Conservation (phyloP, 2,888 invertebrate genomes). For the Eutolmus rufibarbis region DNA sequence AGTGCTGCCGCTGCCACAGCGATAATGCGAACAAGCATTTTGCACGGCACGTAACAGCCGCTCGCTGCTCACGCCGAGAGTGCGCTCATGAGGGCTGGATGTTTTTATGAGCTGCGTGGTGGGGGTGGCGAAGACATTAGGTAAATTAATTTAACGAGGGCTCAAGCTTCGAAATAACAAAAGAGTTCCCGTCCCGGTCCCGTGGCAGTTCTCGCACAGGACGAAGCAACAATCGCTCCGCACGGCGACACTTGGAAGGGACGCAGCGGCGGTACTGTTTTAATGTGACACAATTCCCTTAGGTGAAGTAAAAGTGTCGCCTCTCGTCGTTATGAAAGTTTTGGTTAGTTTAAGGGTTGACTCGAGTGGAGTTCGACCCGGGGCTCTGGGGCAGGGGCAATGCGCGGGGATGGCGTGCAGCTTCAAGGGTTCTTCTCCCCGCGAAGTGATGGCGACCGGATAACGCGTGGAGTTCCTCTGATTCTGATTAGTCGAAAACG, state of each 20-base stretch:
- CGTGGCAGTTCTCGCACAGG: neutral
- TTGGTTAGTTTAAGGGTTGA: conserved; percentile 10
- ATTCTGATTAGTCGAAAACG: neutral
- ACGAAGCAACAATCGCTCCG: neutral
- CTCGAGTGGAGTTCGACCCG: neutral
- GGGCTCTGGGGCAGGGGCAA: neutral
- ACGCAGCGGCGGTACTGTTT: neutral
- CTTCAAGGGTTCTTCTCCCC: neutral
- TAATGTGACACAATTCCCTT: conserved; percentile 25
- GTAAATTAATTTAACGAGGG: conserved; percentile 48
- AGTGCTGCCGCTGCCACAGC: neutral
- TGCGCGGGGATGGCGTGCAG: neutral
- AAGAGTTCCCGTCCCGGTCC: neutral
- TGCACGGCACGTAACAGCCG: conserved; percentile 2
- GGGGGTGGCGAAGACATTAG: conserved; percentile 41
- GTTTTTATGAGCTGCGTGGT: neutral
- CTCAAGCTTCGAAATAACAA: conserved; percentile 19
- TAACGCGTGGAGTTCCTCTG: neutral
- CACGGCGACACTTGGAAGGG: neutral
- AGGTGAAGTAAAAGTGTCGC: conserved; percentile 25
- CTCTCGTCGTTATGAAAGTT: conserved; percentile 16
- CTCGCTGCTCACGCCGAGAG: neutral
- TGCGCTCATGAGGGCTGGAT: neutral
- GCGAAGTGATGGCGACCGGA: neutral
- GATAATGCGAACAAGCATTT: neutral